Conservation (phyloP, 2,888 invertebrate species). For the Amblyjoppa fuscipennis region DNA sequence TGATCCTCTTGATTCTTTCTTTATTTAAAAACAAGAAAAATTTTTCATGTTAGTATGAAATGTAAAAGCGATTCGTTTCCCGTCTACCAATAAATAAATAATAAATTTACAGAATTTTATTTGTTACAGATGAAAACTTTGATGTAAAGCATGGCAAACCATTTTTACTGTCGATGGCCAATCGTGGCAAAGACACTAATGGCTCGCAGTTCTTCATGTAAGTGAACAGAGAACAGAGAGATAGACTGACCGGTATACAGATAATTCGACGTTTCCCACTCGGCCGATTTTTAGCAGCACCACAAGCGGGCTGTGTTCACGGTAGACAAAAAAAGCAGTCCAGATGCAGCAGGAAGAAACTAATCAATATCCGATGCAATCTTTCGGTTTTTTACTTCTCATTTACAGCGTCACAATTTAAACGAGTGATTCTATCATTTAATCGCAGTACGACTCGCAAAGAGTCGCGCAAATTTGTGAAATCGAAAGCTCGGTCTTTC, state of each 20-base stretch:
- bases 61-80: not conserved
- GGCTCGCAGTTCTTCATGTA: conserved; percentile 99
- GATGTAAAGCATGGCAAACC: conserved; percentile 95
- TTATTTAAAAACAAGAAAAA: not conserved
- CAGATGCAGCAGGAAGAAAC: conserved; percentile 1
- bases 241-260: not conserved
- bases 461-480: not conserved
- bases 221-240: conserved; percentile 86
- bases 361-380: not conserved
- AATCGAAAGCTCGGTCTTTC: conserved; percentile 15
- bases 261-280: conserved; percentile 7
- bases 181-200: conserved; percentile 98
- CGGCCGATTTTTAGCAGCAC: conserved; percentile 11
- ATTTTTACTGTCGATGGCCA: conserved; percentile 98
- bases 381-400: not conserved
- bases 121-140: conserved; percentile 95
- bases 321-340: not conserved
- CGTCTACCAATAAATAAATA: not conserved
- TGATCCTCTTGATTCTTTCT: no score
- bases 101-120: conserved; percentile 3
- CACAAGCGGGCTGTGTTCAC: not conserved
- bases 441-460: conserved; percentile 4
- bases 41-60: no score
- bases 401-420: conserved; percentile 17
- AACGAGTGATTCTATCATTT: conserved; percentile 11